Percentiles rank a stretch among this genome's conserved stretches.
phyloP scores from a whole-genome alignment of 2,888 invertebrate genomes.

The Mesopsocus fuscifrons region DNA sequence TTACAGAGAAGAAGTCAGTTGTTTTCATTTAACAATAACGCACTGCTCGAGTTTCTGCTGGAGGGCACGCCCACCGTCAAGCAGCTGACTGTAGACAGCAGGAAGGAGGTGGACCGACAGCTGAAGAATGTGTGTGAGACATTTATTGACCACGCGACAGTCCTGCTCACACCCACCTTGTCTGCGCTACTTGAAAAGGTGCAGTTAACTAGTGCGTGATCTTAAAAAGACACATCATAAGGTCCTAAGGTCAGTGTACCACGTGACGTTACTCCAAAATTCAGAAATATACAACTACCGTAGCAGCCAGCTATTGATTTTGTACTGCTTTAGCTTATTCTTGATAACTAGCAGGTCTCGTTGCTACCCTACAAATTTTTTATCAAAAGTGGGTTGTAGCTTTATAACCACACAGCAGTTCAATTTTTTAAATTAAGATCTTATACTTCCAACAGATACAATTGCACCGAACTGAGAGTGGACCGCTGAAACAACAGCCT shows the following conservation, averaged over 20 bases:
- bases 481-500: slow-evolving; percentile 25
- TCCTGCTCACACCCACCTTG: slow-evolving; percentile 54
- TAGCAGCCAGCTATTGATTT: too few species aligned
- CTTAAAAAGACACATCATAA: slow-evolving; percentile 12
- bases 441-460: too few species aligned
- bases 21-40: slow-evolving; percentile 78
- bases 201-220: slow-evolving; percentile 18
- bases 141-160: slow-evolving; percentile 65
- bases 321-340: too few species aligned
- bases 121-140: slow-evolving; percentile 76
- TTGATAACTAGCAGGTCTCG: too few species aligned
- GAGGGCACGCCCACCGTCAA: slow-evolving; percentile 88
- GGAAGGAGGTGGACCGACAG: slow-evolving; percentile 88
- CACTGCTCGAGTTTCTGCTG: slow-evolving; percentile 74
- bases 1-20: slow-evolving; percentile 55
- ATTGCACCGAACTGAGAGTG: slow-evolving; percentile 10
- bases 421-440: too few species aligned
- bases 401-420: neutral
- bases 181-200: slow-evolving; percentile 56
- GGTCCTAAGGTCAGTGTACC: neutral
- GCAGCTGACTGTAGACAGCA: slow-evolving; percentile 82
- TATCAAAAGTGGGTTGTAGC: too few species aligned
- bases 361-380: too few species aligned
- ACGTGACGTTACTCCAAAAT: neutral
- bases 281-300: neutral